phyloP scores from a whole-genome alignment of 1,140 invertebrate species.

The Drosophila arizonae region DNA sequence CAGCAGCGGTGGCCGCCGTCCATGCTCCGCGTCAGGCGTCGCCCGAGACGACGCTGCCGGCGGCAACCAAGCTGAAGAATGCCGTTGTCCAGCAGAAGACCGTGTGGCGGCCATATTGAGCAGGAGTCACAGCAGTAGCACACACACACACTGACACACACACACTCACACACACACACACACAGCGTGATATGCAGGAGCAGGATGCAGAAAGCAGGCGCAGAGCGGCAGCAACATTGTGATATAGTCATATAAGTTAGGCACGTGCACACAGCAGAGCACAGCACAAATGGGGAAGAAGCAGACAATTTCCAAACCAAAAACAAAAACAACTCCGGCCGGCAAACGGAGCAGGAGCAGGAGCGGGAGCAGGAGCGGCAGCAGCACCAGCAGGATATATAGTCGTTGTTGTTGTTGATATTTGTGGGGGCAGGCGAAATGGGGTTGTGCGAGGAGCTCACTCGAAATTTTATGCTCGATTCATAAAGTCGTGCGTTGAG shows the following conservation, averaged over 20 bases:
- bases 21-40: slow-evolving; percentile 77
- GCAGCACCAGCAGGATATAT: background rate
- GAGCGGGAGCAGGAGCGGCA: background rate
- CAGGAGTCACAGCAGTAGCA: background rate
- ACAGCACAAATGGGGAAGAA: slow-evolving; percentile 6
- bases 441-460: slow-evolving; percentile 60
- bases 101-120: slow-evolving; percentile 90
- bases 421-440: too few relatives aligned
- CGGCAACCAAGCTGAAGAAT: slow-evolving; percentile 82
- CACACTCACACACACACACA: slow-evolving; percentile 27
- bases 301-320: too few relatives aligned
- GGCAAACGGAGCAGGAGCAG: slow-evolving; percentile 50
- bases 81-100: slow-evolving; percentile 85
- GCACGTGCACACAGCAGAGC: background rate
- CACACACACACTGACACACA: background rate
- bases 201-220: slow-evolving; percentile 41
- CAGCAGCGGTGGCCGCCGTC: background rate
- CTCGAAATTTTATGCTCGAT: slow-evolving; percentile 80
- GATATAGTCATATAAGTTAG: slow-evolving; percentile 79
- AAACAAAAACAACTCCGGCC: slow-evolving; percentile 54
- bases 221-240: slow-evolving; percentile 77
- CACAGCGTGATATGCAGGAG: slow-evolving; percentile 46
- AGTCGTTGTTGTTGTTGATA: too few relatives aligned
- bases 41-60: slow-evolving; percentile 84
- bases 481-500: slow-evolving; percentile 78